phyloP scores from a whole-genome alignment of 2,888 invertebrate species.

The Mythimna impura region DNA sequence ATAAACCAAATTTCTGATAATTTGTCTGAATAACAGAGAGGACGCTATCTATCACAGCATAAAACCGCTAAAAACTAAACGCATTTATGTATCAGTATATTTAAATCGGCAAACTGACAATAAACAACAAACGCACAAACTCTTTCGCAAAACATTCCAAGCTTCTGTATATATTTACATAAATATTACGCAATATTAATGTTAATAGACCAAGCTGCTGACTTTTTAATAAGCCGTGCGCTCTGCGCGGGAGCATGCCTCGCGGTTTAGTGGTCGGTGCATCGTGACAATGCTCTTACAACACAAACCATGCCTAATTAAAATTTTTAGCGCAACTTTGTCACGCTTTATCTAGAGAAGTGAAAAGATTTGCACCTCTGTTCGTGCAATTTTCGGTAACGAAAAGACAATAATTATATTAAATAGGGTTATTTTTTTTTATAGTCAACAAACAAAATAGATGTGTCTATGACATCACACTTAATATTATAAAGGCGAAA shows the following conservation, averaged over 20 bases:
- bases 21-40: no score
- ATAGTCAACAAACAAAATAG: no score
- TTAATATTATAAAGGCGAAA: no score
- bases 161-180: slow-evolving; percentile 26
- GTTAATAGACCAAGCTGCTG: slow-evolving; percentile 43
- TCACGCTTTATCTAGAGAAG: slow-evolving; percentile 35
- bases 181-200: slow-evolving; percentile 50
- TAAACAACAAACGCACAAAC: neutral
- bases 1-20: no score
- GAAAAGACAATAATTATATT: neutral
- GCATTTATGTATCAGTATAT: neutral
- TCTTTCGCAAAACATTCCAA: slow-evolving; percentile 18
- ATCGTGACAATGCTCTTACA: slow-evolving; percentile 80
- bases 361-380: slow-evolving; percentile 29
- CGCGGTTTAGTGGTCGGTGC: slow-evolving; percentile 72
- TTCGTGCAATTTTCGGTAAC: slow-evolving; percentile 27
- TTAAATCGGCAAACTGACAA: neutral
- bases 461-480: no score
- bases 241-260: slow-evolving; percentile 49
- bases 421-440: neutral
- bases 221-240: slow-evolving; percentile 49
- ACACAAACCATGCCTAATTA: slow-evolving; percentile 78
- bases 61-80: no score
- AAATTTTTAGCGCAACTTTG: slow-evolving; percentile 66
- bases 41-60: no score